These are phyloP conservation scores for Pluvianellus socialis DNA, from an alignment of 2,113 vertebrate genomes.

Conservation along the genomic window DNA sequence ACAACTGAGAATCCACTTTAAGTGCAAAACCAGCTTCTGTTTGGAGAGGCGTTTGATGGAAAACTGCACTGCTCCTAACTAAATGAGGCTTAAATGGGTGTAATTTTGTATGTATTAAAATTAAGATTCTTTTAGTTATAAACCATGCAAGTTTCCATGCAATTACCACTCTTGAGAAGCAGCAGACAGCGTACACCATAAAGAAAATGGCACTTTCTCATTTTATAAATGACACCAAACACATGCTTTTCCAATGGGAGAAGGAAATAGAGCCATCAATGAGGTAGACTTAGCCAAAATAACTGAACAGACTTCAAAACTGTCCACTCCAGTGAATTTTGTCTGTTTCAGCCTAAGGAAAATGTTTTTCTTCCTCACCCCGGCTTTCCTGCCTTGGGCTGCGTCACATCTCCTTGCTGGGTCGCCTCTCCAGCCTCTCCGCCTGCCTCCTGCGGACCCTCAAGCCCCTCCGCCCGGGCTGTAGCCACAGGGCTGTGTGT, in stretches of 20 bases:
- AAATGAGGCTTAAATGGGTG: slow-evolving; percentile 55
- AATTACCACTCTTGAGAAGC: background rate
- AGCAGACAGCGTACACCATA: background rate
- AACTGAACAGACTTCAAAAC: background rate
- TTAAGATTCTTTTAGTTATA: slow-evolving; percentile 45
- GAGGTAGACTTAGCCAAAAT: background rate
- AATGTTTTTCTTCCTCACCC: background rate
- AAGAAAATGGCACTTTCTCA: background rate
- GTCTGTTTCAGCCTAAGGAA: background rate
- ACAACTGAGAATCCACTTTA: slow-evolving; percentile 36
- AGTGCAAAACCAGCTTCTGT: slow-evolving; percentile 49
- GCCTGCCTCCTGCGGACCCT: background rate
- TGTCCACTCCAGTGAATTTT: background rate
- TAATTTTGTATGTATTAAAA: slow-evolving; percentile 55
- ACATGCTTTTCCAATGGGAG: background rate
- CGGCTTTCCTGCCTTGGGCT: background rate
- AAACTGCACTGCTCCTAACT: slow-evolving; percentile 38
- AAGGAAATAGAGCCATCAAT: background rate
- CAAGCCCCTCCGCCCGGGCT: background rate
- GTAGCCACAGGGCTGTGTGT: background rate
- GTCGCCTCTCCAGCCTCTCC: background rate
- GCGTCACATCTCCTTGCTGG: background rate
- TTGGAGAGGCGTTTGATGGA: slow-evolving; percentile 32
- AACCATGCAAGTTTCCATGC: slow-evolving; percentile 1
- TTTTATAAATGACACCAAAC: background rate